A percentile compares a stretch with the other conserved stretches of the same genome.
Evolutionary conservation across 1,140 invertebrate genomes (phyloP).

Genomic region (Drosophila erecta): DNA sequence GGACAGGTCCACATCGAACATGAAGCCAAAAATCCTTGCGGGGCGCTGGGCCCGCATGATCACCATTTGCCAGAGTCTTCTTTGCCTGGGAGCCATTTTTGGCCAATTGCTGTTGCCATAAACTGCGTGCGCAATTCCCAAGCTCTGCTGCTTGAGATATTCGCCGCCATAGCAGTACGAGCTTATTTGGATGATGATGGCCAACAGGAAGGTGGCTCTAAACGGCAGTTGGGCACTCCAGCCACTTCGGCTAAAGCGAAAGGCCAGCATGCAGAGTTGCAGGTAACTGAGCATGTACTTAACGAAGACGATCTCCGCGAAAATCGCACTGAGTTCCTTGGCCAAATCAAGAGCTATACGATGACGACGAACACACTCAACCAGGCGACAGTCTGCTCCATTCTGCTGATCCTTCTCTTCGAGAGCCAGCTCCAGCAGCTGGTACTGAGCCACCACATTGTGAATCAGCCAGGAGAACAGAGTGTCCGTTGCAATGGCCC

Average conservation of each 20-base stretch:
- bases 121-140: constrained; percentile 10
- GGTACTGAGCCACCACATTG: constrained; percentile 55
- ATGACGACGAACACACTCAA: constrained; percentile 31
- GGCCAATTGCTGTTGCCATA: constrained; percentile 45
- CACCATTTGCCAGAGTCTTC: constrained; percentile 36
- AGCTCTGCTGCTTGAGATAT: constrained; percentile 49
- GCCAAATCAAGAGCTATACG: constrained; percentile 41
- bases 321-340: constrained; percentile 40
- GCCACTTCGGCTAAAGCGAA: constrained; percentile 40
- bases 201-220: constrained; percentile 41
- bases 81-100: constrained; percentile 1
- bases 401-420: not conserved
- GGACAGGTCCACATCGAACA: constrained; percentile 56
- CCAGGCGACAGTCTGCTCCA: constrained; percentile 2
- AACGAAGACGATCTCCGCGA: constrained; percentile 52
- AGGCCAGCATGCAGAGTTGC: constrained; percentile 55
- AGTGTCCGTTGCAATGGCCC: constrained; percentile 42
- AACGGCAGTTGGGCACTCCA: constrained; percentile 50
- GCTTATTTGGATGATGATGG: constrained; percentile 42
- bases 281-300: constrained; percentile 59
- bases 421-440: constrained; percentile 19
- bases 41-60: constrained; percentile 51
- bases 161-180: constrained; percentile 56
- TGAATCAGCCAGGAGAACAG: constrained; percentile 58
- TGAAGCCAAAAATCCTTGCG: constrained; percentile 28